These are phyloP conservation scores for Montipora foliosa DNA, from an alignment of 64 coral and sea anemone species.

Conservation along the genomic window DNA sequence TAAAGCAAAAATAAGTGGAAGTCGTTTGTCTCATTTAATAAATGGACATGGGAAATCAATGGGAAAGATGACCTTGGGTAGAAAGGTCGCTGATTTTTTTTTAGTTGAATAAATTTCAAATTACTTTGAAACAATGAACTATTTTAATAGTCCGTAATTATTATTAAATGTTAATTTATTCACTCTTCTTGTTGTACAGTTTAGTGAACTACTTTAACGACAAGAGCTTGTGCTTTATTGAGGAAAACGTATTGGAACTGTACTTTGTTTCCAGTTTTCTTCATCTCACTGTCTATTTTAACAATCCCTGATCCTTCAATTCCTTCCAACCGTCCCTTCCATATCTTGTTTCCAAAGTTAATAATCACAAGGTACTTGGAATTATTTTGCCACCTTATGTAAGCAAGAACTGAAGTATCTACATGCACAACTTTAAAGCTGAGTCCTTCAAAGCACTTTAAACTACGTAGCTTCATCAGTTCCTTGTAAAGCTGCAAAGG, in stretches of 20 bases:
- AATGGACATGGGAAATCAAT: no score
- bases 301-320: slow-evolving; percentile 62
- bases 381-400: slow-evolving; percentile 31
- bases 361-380: slow-evolving; percentile 53
- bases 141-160: no score
- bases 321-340: slow-evolving; percentile 39
- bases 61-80: no score
- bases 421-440: slow-evolving; percentile 68
- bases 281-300: slow-evolving; percentile 79
- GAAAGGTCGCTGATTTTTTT: no score
- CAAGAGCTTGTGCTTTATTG: slow-evolving; percentile 80
- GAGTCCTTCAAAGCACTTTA: slow-evolving; percentile 59
- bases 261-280: slow-evolving; percentile 34
- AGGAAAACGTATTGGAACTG: slow-evolving; percentile 36
- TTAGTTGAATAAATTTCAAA: no score
- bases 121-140: no score
- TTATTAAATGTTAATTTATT: background rate
- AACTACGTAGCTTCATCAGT: slow-evolving; percentile 66
- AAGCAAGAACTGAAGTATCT: slow-evolving; percentile 70
- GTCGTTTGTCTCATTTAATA: no score
- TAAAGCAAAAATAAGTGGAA: no score
- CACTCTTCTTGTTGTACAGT: background rate
- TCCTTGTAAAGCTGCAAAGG: slow-evolving; percentile 64
- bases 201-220: slow-evolving; percentile 45
- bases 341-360: slow-evolving; percentile 73